A percentile compares a stretch with the other conserved stretches of the same genome.
phyloP scores from a whole-genome alignment of 1,140 invertebrate species.

The Platorchestia sp. region DNA sequence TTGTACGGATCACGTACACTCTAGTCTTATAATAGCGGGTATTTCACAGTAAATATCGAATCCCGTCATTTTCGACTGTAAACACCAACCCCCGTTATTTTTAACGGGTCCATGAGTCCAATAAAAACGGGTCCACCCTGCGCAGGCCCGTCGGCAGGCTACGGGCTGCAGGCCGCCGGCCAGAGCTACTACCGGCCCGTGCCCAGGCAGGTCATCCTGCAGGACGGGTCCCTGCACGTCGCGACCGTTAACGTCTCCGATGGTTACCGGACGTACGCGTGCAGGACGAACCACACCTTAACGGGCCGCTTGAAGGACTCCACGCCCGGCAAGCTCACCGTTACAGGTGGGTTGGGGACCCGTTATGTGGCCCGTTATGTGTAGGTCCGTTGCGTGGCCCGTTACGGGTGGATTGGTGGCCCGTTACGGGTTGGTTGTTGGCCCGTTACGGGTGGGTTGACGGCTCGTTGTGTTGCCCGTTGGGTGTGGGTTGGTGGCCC shows the following conservation, averaged over 20 bases:
- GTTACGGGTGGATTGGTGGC: no score
- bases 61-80: no score
- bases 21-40: no score
- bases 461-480: no score
- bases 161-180: background rate
- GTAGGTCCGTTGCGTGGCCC: no score
- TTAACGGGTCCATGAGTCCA: background rate
- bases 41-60: no score
- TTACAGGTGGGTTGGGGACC: slow-evolving; percentile 92
- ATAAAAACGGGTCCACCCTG: background rate
- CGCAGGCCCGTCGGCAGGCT: background rate
- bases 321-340: slow-evolving; percentile 92
- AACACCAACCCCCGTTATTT: no score
- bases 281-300: slow-evolving; percentile 91
- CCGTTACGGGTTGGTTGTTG: no score
- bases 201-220: slow-evolving; percentile 92
- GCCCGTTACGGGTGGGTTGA: no score
- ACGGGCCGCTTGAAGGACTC: slow-evolving; percentile 94
- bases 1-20: no score
- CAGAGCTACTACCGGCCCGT: background rate
- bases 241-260: slow-evolving; percentile 92
- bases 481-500: no score
- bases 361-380: no score
- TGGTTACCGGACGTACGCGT: slow-evolving; percentile 86
- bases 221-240: slow-evolving; percentile 93